Evolutionary conservation across 2,797 vertebrate genomes (phyloP).

Genomic region (Smutsia temminckii): DNA sequence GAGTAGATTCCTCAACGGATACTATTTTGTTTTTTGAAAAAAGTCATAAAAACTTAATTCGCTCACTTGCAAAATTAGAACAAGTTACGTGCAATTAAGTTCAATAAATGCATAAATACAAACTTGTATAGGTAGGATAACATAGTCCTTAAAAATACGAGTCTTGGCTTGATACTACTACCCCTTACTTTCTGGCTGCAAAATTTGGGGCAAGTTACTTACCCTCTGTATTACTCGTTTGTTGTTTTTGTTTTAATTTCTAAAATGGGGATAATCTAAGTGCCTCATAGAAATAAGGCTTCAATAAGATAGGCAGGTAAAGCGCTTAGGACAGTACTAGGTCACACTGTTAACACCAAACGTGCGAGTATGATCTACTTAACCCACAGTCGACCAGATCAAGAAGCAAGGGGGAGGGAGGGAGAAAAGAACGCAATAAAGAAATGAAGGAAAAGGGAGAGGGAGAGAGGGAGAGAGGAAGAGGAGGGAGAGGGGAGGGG

Average conservation of each 20-base stretch:
- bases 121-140: neutral
- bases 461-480: too few relatives aligned
- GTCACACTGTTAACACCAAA: neutral
- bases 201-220: neutral
- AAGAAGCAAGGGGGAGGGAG: neutral
- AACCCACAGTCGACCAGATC: neutral
- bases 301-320: neutral
- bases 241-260: neutral
- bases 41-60: neutral
- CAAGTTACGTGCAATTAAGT: neutral
- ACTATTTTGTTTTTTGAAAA: neutral
- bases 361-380: neutral
- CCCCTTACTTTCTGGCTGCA: neutral
- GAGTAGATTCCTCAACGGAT: neutral
- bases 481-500: too few relatives aligned
- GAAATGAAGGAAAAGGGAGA: neutral
- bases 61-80: slow-evolving; percentile 3
- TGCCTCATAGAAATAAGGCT: neutral
- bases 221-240: neutral
- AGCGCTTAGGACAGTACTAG: neutral
- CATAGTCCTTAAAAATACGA: neutral
- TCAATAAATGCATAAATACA: neutral
- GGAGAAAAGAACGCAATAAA: too few relatives aligned
- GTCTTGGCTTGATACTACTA: neutral
- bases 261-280: neutral